These are phyloP conservation scores for Athalia circularis DNA, from an alignment of 2,888 invertebrate genomes.

Conservation along the genomic window DNA sequence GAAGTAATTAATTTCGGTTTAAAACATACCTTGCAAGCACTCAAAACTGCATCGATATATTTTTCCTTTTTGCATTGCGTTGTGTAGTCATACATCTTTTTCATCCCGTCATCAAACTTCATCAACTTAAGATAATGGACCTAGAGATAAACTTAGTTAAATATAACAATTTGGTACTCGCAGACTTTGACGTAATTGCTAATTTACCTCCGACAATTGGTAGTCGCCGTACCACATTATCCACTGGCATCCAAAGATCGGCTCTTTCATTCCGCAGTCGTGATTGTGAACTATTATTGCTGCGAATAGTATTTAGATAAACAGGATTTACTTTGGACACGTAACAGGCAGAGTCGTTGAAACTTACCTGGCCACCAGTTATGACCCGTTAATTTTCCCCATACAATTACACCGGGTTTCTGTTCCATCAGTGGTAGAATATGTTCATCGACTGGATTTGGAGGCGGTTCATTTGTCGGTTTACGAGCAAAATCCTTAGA, in stretches of 20 bases:
- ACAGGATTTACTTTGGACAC: neutral
- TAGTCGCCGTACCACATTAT: conserved; percentile 71
- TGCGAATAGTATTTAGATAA: conserved; percentile 45
- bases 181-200: too few species aligned
- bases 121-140: conserved; percentile 58
- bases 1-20: too few species aligned
- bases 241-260: conserved; percentile 68
- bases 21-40: conserved; percentile 60
- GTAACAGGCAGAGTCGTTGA: neutral
- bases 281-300: conserved; percentile 68
- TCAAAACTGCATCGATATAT: conserved; percentile 59
- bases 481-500: conserved; percentile 25
- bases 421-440: conserved; percentile 62
- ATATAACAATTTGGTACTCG: too few species aligned
- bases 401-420: conserved; percentile 65
- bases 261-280: conserved; percentile 66
- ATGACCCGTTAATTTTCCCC: conserved; percentile 67
- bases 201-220: conserved; percentile 64
- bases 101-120: conserved; percentile 59
- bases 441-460: neutral
- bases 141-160: conserved; percentile 46
- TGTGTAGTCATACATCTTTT: conserved; percentile 58
- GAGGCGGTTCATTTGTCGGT: conserved; percentile 6
- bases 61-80: conserved; percentile 55
- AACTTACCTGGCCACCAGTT: conserved; percentile 69